Percentiles rank a stretch among this genome's conserved stretches.
These are phyloP conservation scores for Bombus superbus DNA, from an alignment of 1,140 invertebrate genomes.

Conservation along the genomic window DNA sequence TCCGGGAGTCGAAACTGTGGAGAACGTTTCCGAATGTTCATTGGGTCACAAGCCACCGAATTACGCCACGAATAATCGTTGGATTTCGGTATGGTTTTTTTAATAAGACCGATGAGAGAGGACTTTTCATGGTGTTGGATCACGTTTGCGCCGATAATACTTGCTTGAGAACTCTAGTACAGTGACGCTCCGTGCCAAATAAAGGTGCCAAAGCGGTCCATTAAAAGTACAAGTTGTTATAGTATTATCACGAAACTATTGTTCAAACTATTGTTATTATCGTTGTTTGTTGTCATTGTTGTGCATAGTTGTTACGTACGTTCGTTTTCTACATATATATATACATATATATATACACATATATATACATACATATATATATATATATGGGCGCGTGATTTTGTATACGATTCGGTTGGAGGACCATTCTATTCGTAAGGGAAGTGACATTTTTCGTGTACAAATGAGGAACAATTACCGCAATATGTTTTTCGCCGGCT, in stretches of 20 bases:
- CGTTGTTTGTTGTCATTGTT: neutral
- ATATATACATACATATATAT: no score
- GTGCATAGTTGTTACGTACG: conserved; percentile 16
- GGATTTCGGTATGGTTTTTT: no score
- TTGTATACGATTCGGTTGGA: no score
- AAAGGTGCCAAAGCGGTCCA: conserved; percentile 44
- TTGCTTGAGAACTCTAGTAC: neutral
- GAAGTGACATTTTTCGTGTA: conserved; percentile 19
- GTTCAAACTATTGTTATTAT: neutral
- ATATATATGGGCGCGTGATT: neutral
- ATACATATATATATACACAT: no score
- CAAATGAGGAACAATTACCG: conserved; percentile 52
- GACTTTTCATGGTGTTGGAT: neutral
- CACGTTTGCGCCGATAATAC: neutral
- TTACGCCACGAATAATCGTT: neutral
- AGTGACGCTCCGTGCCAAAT: conserved; percentile 38
- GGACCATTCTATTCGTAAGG: neutral
- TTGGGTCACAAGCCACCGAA: neutral
- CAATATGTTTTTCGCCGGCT: conserved; percentile 77
- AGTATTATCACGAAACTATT: conserved; percentile 17
- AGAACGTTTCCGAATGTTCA: neutral
- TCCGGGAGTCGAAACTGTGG: neutral
- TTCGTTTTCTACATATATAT: neutral
- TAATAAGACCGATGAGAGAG: conserved; percentile 20
- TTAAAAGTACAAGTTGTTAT: conserved; percentile 36